phyloP scores from a whole-genome alignment of 2,797 vertebrate genomes.

The Ispidina lecontei region DNA sequence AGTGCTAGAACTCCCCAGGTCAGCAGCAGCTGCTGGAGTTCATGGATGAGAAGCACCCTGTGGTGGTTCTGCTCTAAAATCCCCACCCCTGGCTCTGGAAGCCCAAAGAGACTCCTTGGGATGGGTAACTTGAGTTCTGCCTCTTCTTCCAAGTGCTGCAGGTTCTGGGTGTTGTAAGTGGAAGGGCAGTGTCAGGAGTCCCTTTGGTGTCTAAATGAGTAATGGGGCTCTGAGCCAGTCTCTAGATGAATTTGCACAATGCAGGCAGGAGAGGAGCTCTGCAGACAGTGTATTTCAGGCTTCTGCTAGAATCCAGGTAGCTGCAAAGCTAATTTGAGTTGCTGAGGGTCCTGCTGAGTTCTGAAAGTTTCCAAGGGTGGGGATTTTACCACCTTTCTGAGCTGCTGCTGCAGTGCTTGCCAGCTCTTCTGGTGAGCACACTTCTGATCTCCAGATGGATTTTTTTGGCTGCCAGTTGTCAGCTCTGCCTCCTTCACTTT shows the following conservation, averaged over 20 bases:
- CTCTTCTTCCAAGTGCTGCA: background rate
- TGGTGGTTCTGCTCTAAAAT: background rate
- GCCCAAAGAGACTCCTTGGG: background rate
- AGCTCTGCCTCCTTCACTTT: background rate
- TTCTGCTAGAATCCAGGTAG: background rate
- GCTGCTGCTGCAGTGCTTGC: background rate
- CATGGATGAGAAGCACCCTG: background rate
- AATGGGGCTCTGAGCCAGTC: background rate
- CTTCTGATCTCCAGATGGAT: background rate
- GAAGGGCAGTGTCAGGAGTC: background rate
- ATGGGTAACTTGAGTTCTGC: background rate
- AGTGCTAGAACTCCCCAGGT: background rate
- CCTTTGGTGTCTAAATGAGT: background rate
- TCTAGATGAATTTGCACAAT: background rate
- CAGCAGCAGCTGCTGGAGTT: background rate
- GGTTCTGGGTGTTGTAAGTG: background rate
- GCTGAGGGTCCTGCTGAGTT: background rate
- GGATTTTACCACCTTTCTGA: background rate
- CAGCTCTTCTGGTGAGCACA: background rate
- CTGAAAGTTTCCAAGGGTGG: background rate
- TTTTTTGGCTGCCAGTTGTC: background rate
- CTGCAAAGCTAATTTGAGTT: background rate
- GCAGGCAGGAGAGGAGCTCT: background rate
- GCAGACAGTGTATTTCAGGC: background rate
- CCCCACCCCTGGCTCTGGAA: background rate